These are phyloP conservation scores for Heliconius cydno DNA, from an alignment of 2,888 invertebrate species.

Conservation along the genomic window DNA sequence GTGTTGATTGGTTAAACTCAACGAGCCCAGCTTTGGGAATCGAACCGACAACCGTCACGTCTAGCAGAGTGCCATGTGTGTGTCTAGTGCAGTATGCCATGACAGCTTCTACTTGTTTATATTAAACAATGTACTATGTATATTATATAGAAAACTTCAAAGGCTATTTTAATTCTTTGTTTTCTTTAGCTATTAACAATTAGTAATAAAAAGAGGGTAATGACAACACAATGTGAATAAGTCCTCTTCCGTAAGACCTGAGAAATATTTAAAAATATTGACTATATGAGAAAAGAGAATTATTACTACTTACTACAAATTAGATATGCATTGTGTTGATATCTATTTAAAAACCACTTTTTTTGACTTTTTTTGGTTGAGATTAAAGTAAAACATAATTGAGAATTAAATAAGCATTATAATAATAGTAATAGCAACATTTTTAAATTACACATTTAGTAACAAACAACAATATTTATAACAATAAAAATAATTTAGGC, in stretches of 20 bases:
- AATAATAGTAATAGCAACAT: conserved; percentile 48
- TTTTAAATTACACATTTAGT: conserved; percentile 70
- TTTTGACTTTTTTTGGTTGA: background rate
- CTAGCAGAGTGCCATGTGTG: too few relatives aligned
- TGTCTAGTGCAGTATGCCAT: too few relatives aligned
- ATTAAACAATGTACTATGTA: too few relatives aligned
- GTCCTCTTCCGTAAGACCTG: background rate
- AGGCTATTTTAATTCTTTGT: too few relatives aligned
- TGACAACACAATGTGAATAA: background rate
- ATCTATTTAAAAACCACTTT: background rate
- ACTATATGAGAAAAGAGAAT: background rate
- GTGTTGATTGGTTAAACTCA: too few relatives aligned
- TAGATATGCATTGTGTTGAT: background rate
- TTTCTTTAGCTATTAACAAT: too few relatives aligned
- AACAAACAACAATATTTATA: conserved; percentile 62
- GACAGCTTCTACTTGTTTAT: too few relatives aligned
- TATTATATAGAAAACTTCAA: too few relatives aligned
- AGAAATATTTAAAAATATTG: background rate
- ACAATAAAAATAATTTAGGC: conserved; percentile 47
- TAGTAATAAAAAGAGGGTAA: too few relatives aligned
- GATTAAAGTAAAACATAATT: background rate
- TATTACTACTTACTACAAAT: background rate
- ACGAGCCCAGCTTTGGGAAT: too few relatives aligned
- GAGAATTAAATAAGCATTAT: conserved; percentile 44
- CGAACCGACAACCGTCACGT: too few relatives aligned